Evolutionary conservation across 2,113 vertebrate genomes (phyloP), one percentile per base, ranked within the genome.

Genomic region (Upupa epops): DNA sequence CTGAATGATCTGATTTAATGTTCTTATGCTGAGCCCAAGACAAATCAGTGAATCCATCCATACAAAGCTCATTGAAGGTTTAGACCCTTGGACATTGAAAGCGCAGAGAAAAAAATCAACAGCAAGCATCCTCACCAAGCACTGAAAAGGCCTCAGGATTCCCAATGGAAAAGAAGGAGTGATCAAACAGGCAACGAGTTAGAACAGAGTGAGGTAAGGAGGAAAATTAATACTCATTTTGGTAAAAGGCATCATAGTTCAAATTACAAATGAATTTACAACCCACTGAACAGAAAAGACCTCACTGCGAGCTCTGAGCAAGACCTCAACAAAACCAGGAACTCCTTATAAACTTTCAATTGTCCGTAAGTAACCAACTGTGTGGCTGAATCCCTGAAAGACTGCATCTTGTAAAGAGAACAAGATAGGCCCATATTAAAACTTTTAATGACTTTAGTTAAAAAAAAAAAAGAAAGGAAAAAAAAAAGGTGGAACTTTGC

Each of bases 401-500:
- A 78, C 95, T 93, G 93, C 88, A 93, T 97, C 97, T 97, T 97
- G 95, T 96, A 96, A 95, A 97, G 95, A 97, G 95, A 97, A 98
- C 92, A 97, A 97, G 97, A 98, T 77, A 98, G 95, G 95, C 92
- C 97, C 95, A 94, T 96, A 97, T 97, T 98, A 98, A 98, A 98
- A 98, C 97, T 98, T 98, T 98, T 98, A 98, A 97, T 96, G 97
- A 98, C 98, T 98, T 98, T 97, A 97, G 97, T 97, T 73, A 0
- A 75, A 81, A 77, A 88, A 83, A 65, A 75, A 10, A 6, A 7
- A 5, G 1, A 0, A 76, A 79, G 97, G 0, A 0, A 72, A 85
- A 97, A 96, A 97, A 98, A 98, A 98, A 98, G 98, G 98, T 97
- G 98, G 98, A 98, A 99, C 98, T 99, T 99, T 98, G 98, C 98